Conservation (phyloP, 2,113 vertebrate species). For the Psittacara wagleri region DNA sequence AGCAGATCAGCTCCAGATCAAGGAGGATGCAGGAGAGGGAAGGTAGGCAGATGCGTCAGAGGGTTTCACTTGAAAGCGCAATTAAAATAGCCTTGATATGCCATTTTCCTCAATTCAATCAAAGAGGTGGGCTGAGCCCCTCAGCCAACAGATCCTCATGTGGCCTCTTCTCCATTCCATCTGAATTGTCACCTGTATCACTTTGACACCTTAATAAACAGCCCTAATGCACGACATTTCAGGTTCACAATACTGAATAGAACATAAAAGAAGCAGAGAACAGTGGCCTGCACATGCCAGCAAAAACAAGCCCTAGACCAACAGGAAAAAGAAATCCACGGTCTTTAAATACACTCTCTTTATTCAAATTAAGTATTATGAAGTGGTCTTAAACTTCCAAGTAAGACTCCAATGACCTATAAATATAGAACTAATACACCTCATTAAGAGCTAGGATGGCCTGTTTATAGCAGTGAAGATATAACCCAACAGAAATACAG, state of each 20-base stretch:
- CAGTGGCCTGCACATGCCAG: neutral
- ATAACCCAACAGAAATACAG: neutral
- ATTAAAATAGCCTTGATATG: neutral
- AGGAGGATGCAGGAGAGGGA: neutral
- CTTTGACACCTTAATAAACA: neutral
- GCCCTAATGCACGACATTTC: neutral
- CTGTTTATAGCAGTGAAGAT: neutral
- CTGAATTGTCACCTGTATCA: neutral
- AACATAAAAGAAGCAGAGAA: neutral
- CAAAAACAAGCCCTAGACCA: neutral
- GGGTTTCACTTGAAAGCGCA: neutral
- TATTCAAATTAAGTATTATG: neutral
- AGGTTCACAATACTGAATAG: neutral
- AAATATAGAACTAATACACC: neutral
- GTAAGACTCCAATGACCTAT: neutral
- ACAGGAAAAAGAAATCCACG: neutral
- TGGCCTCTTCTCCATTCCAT: neutral
- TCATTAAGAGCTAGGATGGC: neutral
- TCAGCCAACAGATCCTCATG: neutral
- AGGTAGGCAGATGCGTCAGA: neutral
- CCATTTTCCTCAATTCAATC: neutral
- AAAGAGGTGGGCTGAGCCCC: neutral
- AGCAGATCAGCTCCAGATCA: fast-evolving
- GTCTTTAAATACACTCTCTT: neutral
- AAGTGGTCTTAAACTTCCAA: neutral